Conservation (phyloP, 2,113 vertebrate genomes). For the Pholis gunnellus region DNA sequence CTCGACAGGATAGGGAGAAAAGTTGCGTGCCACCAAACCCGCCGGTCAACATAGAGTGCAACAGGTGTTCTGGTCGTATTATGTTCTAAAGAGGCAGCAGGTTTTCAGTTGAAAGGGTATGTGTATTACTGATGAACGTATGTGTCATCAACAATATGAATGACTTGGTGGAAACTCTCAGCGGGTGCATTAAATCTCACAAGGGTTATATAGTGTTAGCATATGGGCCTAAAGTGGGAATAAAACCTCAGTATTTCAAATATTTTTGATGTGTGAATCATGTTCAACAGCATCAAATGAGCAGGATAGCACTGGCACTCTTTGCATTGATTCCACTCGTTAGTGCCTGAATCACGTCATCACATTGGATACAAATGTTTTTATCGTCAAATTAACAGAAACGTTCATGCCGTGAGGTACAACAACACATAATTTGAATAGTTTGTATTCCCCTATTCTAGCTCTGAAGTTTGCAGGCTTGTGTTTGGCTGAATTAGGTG, state of each 20-base stretch:
- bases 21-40: background rate
- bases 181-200: conserved; percentile 34
- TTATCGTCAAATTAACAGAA: background rate
- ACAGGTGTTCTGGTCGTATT: conserved; percentile 9
- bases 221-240: conserved; percentile 5
- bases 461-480: background rate
- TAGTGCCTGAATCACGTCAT: background rate
- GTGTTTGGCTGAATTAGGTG: background rate
- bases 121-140: background rate
- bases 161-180: conserved; percentile 25
- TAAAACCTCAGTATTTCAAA: background rate
- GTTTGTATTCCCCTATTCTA: background rate
- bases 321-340: background rate
- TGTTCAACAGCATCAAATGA: background rate
- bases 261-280: conserved; percentile 7
- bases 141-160: conserved; percentile 7
- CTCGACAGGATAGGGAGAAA: background rate
- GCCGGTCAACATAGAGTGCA: background rate
- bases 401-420: background rate
- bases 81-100: background rate
- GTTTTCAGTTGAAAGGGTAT: background rate
- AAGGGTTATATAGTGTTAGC: conserved; percentile 16
- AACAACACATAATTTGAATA: background rate
- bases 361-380: too few species aligned
- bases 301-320: background rate